Conservation (phyloP, 2,888 invertebrate genomes). For the Heliconius aoede region DNA sequence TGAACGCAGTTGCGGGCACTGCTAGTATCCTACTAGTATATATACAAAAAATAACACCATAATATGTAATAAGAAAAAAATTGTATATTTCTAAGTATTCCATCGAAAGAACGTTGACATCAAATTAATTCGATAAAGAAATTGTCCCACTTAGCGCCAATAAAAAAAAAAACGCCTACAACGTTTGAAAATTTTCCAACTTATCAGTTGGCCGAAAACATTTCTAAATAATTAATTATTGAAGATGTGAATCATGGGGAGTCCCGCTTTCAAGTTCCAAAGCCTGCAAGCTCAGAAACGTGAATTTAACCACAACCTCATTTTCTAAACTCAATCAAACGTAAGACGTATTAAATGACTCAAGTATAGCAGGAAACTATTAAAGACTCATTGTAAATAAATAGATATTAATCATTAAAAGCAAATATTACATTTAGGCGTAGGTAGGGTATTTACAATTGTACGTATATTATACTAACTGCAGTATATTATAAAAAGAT, state of each 20-base stretch:
- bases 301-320: slow-evolving; percentile 35
- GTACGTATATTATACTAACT: not conserved
- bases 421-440: not conserved
- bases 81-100: not conserved
- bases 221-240: slow-evolving; percentile 23
- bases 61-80: not conserved
- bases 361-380: slow-evolving; percentile 24
- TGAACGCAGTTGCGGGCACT: too few species aligned
- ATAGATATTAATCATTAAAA: slow-evolving; percentile 23
- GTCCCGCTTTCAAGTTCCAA: slow-evolving; percentile 34
- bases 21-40: too few species aligned
- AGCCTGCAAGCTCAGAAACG: slow-evolving; percentile 12
- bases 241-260: slow-evolving; percentile 39
- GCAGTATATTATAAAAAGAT: too few species aligned
- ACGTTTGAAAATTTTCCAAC: not conserved
- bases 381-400: slow-evolving; percentile 18
- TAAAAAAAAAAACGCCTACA: not conserved
- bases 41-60: not conserved
- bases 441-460: not conserved
- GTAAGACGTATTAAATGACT: slow-evolving; percentile 24
- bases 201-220: not conserved
- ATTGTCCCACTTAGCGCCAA: not conserved
- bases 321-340: slow-evolving; percentile 16
- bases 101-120: slow-evolving; percentile 10
- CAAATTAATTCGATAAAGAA: slow-evolving; percentile 14